Conservation (phyloP, 1,140 invertebrate genomes). For the Octopus sinensis region DNA sequence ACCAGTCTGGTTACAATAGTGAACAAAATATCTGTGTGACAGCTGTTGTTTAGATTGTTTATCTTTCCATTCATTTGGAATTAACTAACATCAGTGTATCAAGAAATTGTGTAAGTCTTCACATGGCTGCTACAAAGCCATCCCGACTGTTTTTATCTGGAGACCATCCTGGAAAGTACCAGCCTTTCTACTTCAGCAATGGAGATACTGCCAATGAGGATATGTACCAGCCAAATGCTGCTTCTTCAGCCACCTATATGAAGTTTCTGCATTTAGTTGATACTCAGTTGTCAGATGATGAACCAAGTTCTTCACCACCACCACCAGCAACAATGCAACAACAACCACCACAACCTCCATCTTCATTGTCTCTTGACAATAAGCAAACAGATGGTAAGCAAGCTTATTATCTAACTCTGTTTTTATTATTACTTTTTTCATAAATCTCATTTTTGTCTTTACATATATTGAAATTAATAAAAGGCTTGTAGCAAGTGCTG, state of each 20-base stretch:
- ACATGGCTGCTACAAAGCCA: neutral
- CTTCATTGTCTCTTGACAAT: neutral
- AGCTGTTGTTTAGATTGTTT: too few species aligned
- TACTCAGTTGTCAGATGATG: conserved; percentile 1
- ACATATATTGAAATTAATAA: too few species aligned
- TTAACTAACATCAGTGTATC: too few species aligned
- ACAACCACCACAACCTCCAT: neutral
- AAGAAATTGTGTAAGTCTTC: neutral
- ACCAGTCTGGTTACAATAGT: too few species aligned
- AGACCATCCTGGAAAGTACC: neutral
- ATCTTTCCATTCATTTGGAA: too few species aligned
- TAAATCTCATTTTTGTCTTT: too few species aligned
- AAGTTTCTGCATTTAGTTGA: conserved; percentile 8
- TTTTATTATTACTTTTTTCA: too few species aligned
- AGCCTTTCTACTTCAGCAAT: conserved; percentile 2
- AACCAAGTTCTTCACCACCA: neutral
- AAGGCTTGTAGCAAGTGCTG: too few species aligned
- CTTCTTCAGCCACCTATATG: neutral
- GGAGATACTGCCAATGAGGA: neutral
- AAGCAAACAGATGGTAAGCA: neutral
- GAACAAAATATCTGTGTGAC: too few species aligned
- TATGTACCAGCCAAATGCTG: neutral
- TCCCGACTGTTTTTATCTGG: neutral
- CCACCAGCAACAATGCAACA: neutral
- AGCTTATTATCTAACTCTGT: too few species aligned